Conservation (phyloP, 2,888 invertebrate genomes). For the Nemapogon koenigi region DNA sequence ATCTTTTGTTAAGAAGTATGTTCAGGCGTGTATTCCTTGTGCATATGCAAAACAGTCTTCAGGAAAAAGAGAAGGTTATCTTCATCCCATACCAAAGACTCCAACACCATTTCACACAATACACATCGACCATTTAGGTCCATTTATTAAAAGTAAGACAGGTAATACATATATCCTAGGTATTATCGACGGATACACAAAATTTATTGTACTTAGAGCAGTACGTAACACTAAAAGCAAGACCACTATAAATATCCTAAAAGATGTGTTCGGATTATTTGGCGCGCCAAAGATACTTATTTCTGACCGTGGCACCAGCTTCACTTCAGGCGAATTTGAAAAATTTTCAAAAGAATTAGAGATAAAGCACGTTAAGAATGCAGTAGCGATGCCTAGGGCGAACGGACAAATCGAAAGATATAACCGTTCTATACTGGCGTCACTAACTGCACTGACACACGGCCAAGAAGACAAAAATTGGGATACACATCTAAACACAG, state of each 20-base stretch:
- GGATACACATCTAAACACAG: not conserved
- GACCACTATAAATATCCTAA: constrained; percentile 5
- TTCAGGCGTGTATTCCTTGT: constrained; percentile 10
- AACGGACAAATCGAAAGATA: constrained; percentile 6
- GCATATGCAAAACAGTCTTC: constrained; percentile 11
- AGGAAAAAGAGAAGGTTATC: not conserved
- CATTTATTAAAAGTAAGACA: constrained; percentile 11
- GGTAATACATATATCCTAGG: constrained; percentile 12
- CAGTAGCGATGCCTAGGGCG: constrained; percentile 2
- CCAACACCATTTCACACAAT: constrained; percentile 6
- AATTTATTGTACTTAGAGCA: constrained; percentile 12
- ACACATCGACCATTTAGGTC: constrained; percentile 18
- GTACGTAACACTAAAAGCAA: constrained; percentile 9
- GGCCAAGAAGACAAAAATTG: not conserved
- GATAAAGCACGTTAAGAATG: not conserved
- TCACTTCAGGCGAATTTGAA: constrained; percentile 16
- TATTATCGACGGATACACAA: constrained; percentile 12
- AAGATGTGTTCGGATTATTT: constrained; percentile 13
- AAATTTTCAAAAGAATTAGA: not conserved
- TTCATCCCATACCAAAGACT: constrained; percentile 3
- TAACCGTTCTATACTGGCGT: not conserved
- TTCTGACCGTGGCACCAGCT: constrained; percentile 17
- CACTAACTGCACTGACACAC: not conserved
- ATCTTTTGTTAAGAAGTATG: constrained; percentile 11
- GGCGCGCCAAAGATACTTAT: constrained; percentile 14